Evolutionary conservation across 2,888 invertebrate genomes (phyloP), one percentile per base, ranked within the genome.

Genomic region (Chaetogeoica ovagalla): DNA sequence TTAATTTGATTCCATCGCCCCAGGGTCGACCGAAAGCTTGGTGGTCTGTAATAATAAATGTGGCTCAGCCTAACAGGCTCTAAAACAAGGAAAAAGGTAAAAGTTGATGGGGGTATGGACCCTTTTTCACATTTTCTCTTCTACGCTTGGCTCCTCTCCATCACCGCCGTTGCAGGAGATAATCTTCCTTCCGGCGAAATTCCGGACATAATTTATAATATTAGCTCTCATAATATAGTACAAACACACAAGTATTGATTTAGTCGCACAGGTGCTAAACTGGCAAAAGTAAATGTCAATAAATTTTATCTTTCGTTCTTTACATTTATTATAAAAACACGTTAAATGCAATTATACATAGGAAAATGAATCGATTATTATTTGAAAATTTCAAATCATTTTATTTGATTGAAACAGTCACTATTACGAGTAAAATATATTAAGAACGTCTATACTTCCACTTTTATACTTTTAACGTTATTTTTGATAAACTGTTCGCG

Each of bases 171-270:
- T 57, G 30, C 30, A 30, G 39, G 19, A n/a, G n/a, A 19, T 60
- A 76, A 68, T 60, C 30, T 30, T n/a, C 30, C 60, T 63, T 60
- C 52, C 43, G n/a, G 59, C 23, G 3, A 43, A 59, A 68, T 76
- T 57, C 43, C 48, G 11, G 19, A 69, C 15, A 59, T 60, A 68
- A 76, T 68, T 76, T 52, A 9, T 52, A 69, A 59, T 65, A 17
- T 5, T 39, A 62, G 23, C 30, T 6, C 48, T 52, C 17, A 30
- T 11, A 30, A n/a, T n/a, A n/a, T n/a, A n/a, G n/a, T 30, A n/a
- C 48, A 63, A 39, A 21, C 21, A 30, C 30, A 4, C 30, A 11
- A 43, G 21, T 15, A 37, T 48, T 1, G 5, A 30, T 4, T 30
- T 30, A 30, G 23, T 55, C 9, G 5, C 30, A 8, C 19, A 43